These are phyloP conservation scores for Drosophila burlai DNA, from an alignment of 1,140 invertebrate species.

Conservation along the genomic window DNA sequence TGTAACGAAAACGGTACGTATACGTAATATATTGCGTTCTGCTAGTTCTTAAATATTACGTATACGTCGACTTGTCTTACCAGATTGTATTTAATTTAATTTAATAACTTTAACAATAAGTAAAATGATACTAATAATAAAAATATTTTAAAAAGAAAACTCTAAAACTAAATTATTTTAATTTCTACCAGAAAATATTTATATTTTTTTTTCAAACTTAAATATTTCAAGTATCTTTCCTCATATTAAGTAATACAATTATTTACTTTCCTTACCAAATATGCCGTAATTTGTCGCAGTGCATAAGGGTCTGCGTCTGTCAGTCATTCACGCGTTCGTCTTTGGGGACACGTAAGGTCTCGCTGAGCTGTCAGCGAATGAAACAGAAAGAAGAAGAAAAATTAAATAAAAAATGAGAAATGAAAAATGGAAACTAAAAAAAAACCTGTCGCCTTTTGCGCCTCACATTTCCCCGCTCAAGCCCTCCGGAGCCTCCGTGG, in stretches of 20 bases:
- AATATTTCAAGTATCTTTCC: not conserved
- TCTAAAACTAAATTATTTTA: not conserved
- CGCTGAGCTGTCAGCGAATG: slow-evolving; percentile 32
- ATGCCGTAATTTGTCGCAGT: not conserved
- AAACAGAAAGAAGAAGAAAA: slow-evolving; percentile 16
- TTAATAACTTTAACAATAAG: not conserved
- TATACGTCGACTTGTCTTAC: not conserved
- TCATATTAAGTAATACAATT: too few species aligned
- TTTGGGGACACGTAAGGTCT: slow-evolving; percentile 44
- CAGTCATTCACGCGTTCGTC: slow-evolving; percentile 31
- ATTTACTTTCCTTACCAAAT: not conserved
- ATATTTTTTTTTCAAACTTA: not conserved
- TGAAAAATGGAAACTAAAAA: slow-evolving; percentile 11
- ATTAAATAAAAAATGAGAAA: slow-evolving; percentile 16
- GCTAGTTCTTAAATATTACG: not conserved
- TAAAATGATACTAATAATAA: too few species aligned
- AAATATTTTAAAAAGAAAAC: not conserved
- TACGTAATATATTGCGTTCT: too few species aligned
- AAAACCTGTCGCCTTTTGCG: slow-evolving; percentile 56
- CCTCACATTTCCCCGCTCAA: slow-evolving; percentile 19
- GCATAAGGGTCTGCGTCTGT: slow-evolving; percentile 27
- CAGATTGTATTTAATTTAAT: not conserved
- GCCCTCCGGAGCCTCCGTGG: slow-evolving; percentile 52
- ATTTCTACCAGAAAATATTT: not conserved
- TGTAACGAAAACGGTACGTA: too few species aligned